Conservation (phyloP, 1,140 invertebrate species). For the Arion vulgaris region DNA sequence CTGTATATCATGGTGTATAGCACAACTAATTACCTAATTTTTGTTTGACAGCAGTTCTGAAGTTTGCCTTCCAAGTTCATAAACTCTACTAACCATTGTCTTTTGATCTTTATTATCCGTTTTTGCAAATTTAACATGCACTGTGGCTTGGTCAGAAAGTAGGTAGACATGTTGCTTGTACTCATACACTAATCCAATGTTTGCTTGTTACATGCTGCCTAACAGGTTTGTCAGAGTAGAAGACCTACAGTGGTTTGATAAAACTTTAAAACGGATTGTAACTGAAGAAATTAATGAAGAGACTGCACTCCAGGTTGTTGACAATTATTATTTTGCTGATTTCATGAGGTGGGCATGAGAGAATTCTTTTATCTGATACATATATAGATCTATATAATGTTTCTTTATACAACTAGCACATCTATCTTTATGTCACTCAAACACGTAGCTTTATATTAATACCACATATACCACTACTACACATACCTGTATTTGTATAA, state of each 20-base stretch:
- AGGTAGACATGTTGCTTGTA: neutral
- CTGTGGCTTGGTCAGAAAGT: neutral
- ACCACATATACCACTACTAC: too few relatives aligned
- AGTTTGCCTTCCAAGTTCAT: neutral
- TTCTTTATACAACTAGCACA: too few relatives aligned
- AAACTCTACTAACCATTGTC: neutral
- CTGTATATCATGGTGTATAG: too few relatives aligned
- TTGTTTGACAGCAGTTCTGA: neutral
- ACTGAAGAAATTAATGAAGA: slow-evolving; percentile 69
- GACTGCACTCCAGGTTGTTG: slow-evolving; percentile 53
- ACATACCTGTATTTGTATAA: too few relatives aligned
- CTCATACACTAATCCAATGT: neutral
- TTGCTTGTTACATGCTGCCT: neutral
- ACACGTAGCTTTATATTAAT: too few relatives aligned
- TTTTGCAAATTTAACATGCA: neutral
- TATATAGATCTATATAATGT: too few relatives aligned
- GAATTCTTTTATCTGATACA: neutral
- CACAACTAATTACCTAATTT: slow-evolving; percentile 1
- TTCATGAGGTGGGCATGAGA: slow-evolving; percentile 71
- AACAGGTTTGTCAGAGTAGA: slow-evolving; percentile 69
- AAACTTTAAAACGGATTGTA: slow-evolving; percentile 66
- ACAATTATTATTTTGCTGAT: slow-evolving; percentile 65
- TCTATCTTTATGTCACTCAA: too few relatives aligned
- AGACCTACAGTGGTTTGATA: slow-evolving; percentile 71
- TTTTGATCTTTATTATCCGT: neutral